Evolutionary conservation across 2,888 invertebrate species (phyloP).

Genomic region (Sinhomidia bicolor): DNA sequence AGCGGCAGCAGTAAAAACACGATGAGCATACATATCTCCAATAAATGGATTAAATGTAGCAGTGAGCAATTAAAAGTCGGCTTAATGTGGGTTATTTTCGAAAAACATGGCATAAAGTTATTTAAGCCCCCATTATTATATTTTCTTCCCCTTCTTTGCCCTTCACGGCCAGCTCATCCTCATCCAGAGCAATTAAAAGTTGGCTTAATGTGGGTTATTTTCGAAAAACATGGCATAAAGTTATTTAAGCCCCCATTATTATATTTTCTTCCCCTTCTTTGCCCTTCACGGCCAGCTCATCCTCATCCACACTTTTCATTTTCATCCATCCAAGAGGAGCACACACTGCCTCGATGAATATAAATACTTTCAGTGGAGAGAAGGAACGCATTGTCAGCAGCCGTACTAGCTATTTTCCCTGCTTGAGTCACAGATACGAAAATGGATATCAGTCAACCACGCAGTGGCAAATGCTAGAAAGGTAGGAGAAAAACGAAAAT

Average conservation of each 20-base stretch:
- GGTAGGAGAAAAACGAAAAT: conserved; percentile 27
- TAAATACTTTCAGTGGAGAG: conserved; percentile 5
- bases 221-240: conserved; percentile 73
- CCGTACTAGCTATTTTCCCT: neutral
- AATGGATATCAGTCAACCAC: neutral
- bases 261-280: conserved; percentile 45
- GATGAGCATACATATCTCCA: conserved; percentile 72
- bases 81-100: conserved; percentile 72
- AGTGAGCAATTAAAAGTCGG: conserved; percentile 74
- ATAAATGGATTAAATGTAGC: conserved; percentile 75
- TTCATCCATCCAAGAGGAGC: too few species aligned
- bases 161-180: conserved; percentile 9
- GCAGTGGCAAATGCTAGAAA: neutral
- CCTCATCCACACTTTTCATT: too few species aligned
- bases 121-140: conserved; percentile 74
- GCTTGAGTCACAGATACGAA: neutral
- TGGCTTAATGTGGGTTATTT: conserved; percentile 73
- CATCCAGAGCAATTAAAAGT: conserved; percentile 71
- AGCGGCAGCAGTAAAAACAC: conserved; percentile 34
- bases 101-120: conserved; percentile 73
- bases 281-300: too few species aligned
- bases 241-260: conserved; percentile 74
- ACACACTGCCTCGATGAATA: conserved; percentile 46
- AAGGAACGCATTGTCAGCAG: conserved; percentile 23
- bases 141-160: conserved; percentile 50